Evolutionary conservation across 2,888 invertebrate species (phyloP).

Genomic region (Apantesis nais): DNA sequence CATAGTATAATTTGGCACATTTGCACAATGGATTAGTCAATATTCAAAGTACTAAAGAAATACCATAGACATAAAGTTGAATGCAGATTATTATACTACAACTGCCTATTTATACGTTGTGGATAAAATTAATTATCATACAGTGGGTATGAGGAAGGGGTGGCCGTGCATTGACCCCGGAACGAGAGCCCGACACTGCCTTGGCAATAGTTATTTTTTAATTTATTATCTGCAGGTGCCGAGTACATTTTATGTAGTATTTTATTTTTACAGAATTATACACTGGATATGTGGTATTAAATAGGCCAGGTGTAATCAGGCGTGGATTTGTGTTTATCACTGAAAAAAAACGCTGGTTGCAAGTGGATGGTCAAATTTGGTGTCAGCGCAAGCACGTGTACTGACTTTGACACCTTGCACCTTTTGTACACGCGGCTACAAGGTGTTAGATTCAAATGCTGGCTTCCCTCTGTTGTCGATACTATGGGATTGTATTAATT

Average conservation of each 20-base stretch:
- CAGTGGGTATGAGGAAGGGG: conserved; percentile 53
- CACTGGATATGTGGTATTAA: conserved; percentile 24
- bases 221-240: conserved; percentile 52
- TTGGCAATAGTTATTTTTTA: conserved; percentile 50
- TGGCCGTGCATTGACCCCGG: conserved; percentile 53
- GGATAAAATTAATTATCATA: conserved; percentile 59
- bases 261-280: conserved; percentile 35
- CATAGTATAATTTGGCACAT: conserved; percentile 21
- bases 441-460: not conserved
- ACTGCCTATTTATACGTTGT: conserved; percentile 48
- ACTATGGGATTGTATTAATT: not conserved
- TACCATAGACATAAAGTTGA: conserved; percentile 16
- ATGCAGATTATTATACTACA: conserved; percentile 43
- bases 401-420: conserved; percentile 26
- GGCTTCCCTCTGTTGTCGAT: not conserved
- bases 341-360: conserved; percentile 20
- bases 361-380: conserved; percentile 21
- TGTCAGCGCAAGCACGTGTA: conserved; percentile 21
- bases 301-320: conserved; percentile 28
- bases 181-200: conserved; percentile 45
- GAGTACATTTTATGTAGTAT: conserved; percentile 34
- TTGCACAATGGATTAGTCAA: conserved; percentile 29
- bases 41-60: conserved; percentile 21
- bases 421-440: conserved; percentile 31
- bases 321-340: conserved; percentile 17